Evolutionary conservation across 2,888 invertebrate genomes (phyloP).

Genomic region (Teleiodes luculella): DNA sequence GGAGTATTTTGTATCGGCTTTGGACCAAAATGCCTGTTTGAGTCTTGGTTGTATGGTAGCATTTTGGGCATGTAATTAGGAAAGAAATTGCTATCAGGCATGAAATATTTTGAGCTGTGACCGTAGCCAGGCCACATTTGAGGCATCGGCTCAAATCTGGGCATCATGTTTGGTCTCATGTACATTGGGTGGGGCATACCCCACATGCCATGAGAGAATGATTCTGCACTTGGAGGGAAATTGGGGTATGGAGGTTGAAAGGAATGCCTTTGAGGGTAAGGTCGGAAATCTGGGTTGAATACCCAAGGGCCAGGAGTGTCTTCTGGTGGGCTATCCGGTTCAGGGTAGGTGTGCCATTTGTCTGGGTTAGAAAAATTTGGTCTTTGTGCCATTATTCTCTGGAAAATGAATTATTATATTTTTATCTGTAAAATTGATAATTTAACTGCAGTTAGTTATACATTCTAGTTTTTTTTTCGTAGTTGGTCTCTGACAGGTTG

Average conservation of each 20-base stretch:
- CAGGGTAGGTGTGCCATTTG: slow-evolving; percentile 35
- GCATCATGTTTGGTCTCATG: not conserved
- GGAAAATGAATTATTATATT: too few relatives aligned
- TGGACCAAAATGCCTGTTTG: not conserved
- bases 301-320: not conserved
- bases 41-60: not conserved
- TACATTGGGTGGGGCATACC: slow-evolving; percentile 29
- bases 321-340: slow-evolving; percentile 38
- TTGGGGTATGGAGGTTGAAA: slow-evolving; percentile 37
- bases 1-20: slow-evolving; percentile 12
- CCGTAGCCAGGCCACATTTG: not conserved
- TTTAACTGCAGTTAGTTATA: too few relatives aligned
- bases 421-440: too few relatives aligned
- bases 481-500: too few relatives aligned
- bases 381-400: slow-evolving; percentile 20
- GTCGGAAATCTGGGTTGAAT: slow-evolving; percentile 7
- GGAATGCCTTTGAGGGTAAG: slow-evolving; percentile 17
- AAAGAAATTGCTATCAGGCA: not conserved
- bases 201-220: slow-evolving; percentile 10
- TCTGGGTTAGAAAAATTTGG: slow-evolving; percentile 24
- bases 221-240: slow-evolving; percentile 23
- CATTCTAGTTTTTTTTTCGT: too few relatives aligned
- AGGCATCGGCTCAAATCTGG: not conserved
- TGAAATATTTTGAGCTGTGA: not conserved
- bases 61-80: not conserved